These are phyloP conservation scores for Chaetops frenatus DNA, from an alignment of 2,113 vertebrate species.

Conservation along the genomic window DNA sequence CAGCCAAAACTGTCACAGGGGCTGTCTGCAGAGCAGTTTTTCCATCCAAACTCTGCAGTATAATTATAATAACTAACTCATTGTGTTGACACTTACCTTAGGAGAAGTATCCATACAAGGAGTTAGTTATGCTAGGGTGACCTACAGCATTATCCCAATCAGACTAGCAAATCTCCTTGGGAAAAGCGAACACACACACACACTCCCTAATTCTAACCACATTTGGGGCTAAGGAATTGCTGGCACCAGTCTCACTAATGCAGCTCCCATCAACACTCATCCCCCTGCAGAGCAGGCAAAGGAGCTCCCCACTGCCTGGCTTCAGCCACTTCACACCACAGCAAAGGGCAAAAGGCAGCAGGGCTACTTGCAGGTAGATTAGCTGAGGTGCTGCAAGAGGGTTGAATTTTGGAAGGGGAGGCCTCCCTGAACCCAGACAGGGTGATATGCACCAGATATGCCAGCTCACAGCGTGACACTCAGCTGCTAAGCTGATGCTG, in stretches of 20 bases:
- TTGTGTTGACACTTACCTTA: conserved; percentile 30
- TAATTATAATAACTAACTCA: neutral
- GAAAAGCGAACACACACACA: neutral
- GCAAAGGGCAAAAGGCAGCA: neutral
- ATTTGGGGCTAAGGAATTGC: neutral
- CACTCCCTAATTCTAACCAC: neutral
- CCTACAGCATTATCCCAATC: neutral
- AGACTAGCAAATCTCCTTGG: neutral
- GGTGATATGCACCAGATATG: neutral
- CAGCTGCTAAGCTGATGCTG: neutral
- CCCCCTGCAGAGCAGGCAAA: neutral
- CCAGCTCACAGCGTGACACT: neutral
- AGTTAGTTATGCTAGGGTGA: neutral
- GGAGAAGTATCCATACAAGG: conserved; percentile 36
- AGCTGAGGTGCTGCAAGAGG: neutral
- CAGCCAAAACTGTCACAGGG: neutral
- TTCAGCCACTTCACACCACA: neutral
- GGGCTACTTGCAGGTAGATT: neutral
- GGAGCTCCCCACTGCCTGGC: neutral
- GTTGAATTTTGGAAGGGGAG: neutral
- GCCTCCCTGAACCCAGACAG: neutral
- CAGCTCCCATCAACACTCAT: neutral
- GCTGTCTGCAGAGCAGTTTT: neutral
- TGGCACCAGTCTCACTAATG: neutral
- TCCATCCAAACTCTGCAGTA: neutral